Evolutionary conservation across 2,888 invertebrate species (phyloP).

Genomic region (Tenthredo mesomela): DNA sequence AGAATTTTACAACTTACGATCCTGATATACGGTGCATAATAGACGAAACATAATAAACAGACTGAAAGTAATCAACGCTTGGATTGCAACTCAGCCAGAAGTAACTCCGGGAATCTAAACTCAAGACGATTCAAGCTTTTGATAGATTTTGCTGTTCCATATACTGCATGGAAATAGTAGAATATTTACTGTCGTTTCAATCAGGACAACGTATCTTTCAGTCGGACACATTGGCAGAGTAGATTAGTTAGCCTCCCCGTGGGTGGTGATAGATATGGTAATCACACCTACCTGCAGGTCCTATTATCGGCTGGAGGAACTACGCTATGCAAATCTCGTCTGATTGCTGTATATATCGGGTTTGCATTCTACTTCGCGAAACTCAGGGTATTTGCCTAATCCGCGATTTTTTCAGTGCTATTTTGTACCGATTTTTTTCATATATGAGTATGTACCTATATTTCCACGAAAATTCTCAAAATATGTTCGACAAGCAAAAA

Average conservation of each 20-base stretch:
- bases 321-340: neutral
- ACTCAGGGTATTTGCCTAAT: neutral
- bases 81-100: neutral
- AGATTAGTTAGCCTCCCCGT: neutral
- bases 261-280: conserved; percentile 7
- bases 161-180: neutral
- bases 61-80: neutral
- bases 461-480: neutral
- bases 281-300: neutral
- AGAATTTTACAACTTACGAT: neutral
- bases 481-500: no score
- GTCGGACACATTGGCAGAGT: neutral
- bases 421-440: neutral
- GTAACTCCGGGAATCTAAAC: neutral
- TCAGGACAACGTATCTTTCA: neutral
- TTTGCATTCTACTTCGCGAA: neutral
- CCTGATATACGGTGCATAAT: neutral
- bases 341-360: neutral
- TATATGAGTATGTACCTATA: neutral
- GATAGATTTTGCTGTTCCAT: neutral
- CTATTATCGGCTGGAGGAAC: neutral
- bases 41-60: neutral
- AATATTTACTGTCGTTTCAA: neutral
- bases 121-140: neutral
- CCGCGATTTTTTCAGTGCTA: neutral